Evolutionary conservation across 2,888 invertebrate genomes (phyloP).

Genomic region (Drosophila anomalata): DNA sequence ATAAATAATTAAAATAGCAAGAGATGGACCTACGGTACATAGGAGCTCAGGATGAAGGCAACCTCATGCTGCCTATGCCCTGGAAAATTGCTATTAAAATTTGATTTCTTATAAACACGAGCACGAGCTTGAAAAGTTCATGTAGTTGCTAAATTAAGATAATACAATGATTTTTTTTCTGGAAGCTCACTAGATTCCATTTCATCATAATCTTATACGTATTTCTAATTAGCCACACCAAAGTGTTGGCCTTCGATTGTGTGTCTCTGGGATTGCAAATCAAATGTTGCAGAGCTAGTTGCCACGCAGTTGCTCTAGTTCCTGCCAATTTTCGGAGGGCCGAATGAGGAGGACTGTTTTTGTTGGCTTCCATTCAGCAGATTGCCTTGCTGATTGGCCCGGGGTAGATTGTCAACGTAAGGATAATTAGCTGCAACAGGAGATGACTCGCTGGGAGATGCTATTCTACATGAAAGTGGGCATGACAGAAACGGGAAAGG

Average conservation of each 20-base stretch:
- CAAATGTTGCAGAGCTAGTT: constrained; percentile 35
- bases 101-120: constrained; percentile 16
- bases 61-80: background rate
- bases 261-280: constrained; percentile 4
- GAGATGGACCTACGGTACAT: constrained; percentile 1
- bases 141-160: constrained; percentile 8
- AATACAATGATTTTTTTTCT: no score
- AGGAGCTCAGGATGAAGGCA: background rate
- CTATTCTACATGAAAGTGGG: background rate
- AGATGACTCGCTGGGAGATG: constrained; percentile 29
- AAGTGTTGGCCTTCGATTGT: constrained; percentile 12
- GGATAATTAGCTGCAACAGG: constrained; percentile 51
- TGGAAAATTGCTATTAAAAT: constrained; percentile 35
- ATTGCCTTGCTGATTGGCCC: constrained; percentile 49
- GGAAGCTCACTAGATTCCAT: no score
- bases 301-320: constrained; percentile 36
- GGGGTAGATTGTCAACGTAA: constrained; percentile 38
- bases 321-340: constrained; percentile 41
- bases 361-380: constrained; percentile 35
- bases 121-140: constrained; percentile 24
- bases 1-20: constrained; percentile 62
- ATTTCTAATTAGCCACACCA: constrained; percentile 32
- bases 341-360: constrained; percentile 31
- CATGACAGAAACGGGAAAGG: background rate
- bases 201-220: background rate